phyloP scores from a whole-genome alignment of 2,888 invertebrate genomes.

The Coelinius sp. region DNA sequence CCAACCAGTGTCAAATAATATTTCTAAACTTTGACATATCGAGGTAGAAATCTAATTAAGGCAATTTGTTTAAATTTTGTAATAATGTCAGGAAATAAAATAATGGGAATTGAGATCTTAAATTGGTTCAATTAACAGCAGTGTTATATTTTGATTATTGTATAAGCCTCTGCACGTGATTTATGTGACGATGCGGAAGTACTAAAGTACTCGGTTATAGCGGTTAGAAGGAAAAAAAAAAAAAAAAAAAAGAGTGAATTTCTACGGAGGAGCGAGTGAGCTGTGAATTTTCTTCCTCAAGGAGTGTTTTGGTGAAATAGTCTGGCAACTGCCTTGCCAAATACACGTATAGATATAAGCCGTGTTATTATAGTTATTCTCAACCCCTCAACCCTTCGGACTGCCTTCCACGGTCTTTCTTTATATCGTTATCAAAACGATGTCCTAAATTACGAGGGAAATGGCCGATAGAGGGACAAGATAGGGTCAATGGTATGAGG shows the following conservation, averaged over 20 bases:
- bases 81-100: too few relatives aligned
- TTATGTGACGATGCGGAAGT: slow-evolving; percentile 25
- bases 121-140: slow-evolving; percentile 11
- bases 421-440: slow-evolving; percentile 42
- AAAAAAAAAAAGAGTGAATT: slow-evolving; percentile 2
- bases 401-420: slow-evolving; percentile 38
- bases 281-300: neutral
- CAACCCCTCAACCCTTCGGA: slow-evolving; percentile 30
- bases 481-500: slow-evolving; percentile 28
- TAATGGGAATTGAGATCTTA: neutral
- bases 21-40: neutral
- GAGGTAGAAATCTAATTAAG: too few relatives aligned
- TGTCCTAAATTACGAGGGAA: slow-evolving; percentile 38
- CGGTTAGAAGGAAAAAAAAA: neutral
- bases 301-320: slow-evolving; percentile 9
- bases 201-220: slow-evolving; percentile 31
- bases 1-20: too few relatives aligned
- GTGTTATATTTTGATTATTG: slow-evolving; percentile 40
- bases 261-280: neutral
- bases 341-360: slow-evolving; percentile 53
- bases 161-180: slow-evolving; percentile 35
- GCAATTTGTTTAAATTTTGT: too few relatives aligned
- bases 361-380: neutral
- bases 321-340: slow-evolving; percentile 33
- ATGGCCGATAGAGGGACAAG: slow-evolving; percentile 41